Conservation (phyloP, 2,888 invertebrate species). For the Sipha maydis region DNA sequence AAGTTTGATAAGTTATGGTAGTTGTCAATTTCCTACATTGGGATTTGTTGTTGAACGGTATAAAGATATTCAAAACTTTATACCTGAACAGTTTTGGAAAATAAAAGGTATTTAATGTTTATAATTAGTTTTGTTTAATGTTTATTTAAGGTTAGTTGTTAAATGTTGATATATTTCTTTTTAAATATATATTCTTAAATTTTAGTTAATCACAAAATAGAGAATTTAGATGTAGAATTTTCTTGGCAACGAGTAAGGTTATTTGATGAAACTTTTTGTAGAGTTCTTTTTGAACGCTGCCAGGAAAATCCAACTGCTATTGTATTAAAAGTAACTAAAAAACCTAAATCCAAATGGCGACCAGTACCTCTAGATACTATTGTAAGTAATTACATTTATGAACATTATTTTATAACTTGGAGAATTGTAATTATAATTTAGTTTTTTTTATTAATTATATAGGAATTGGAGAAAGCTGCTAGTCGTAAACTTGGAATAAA, state of each 20-base stretch:
- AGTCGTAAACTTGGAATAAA: slow-evolving; percentile 90
- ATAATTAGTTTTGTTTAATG: slow-evolving; percentile 2
- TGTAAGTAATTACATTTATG: slow-evolving; percentile 71
- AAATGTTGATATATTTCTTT: too few relatives aligned
- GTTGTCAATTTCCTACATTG: slow-evolving; percentile 99
- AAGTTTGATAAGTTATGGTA: slow-evolving; percentile 94
- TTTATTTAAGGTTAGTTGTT: not conserved
- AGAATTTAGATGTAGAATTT: slow-evolving; percentile 85
- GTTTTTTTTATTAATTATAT: slow-evolving; percentile 26
- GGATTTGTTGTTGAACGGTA: slow-evolving; percentile 99
- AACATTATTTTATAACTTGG: not conserved
- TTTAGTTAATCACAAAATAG: slow-evolving; percentile 81
- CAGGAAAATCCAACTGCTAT: slow-evolving; percentile 78
- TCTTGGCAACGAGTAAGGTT: slow-evolving; percentile 86
- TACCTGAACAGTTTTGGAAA: slow-evolving; percentile 96
- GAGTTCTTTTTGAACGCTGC: slow-evolving; percentile 84
- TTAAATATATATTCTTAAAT: slow-evolving; percentile 52
- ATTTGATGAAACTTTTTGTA: slow-evolving; percentile 86
- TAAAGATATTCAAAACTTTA: slow-evolving; percentile 89
- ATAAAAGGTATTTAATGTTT: slow-evolving; percentile 78
- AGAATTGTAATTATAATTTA: not conserved
- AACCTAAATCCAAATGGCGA: slow-evolving; percentile 95
- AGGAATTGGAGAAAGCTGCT: slow-evolving; percentile 96
- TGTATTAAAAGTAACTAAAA: slow-evolving; percentile 80
- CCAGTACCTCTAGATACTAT: slow-evolving; percentile 96